Evolutionary conservation across 2,888 invertebrate species (phyloP), one percentile per base, ranked within the genome.

Genomic region (Teleogryllus oceanicus): DNA sequence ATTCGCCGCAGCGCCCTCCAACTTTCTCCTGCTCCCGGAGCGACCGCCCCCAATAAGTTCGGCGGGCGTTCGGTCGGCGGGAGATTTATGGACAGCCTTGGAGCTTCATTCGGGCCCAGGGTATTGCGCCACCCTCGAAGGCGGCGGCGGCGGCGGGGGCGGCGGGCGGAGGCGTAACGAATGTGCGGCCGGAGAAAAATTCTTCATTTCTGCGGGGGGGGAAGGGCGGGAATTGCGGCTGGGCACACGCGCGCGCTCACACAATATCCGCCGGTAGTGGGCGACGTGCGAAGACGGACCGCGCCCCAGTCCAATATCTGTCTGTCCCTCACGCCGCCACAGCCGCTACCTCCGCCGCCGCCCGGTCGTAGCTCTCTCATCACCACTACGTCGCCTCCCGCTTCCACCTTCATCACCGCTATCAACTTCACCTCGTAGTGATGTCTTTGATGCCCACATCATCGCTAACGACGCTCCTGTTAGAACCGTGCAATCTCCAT

Each of bases 161-260:
- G 62, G 62, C 16, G 62, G 16, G n/a, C n/a, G 13, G 62, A n/a
- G 62, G 62, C 13, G 62, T 62, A 62, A 62, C 62, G 62, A 62
- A 62, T n/a, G 62, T 18, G 62, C 62, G 62, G 12, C 62, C 62
- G 16, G 62, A 62, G 62, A 62, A 62, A 62, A 62, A 62, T 62
- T 62, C 62, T 62, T 62, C 62, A 62, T 62, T 62, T 62, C 62
- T 62, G 62, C 62, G 62, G 16, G 13, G 13, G 1, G 62, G 13
- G 62, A n/a, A n/a, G 62, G 62, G 62, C 16, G 62, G n/a, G 62
- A 62, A 62, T 62, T 62, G 62, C 62, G 62, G 62, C n/a, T 62
- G 62, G 62, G 62, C 62, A 62, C 62, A 62, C 62, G 62, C 62
- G n/a, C 62, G 62, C 62, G 62, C 62, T 62, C 62, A n/a, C 62